A percentile compares a stretch with the other conserved stretches of the same genome.
Conservation (phyloP, 2,113 vertebrate genomes). For the Enhydra lutris region DNA sequence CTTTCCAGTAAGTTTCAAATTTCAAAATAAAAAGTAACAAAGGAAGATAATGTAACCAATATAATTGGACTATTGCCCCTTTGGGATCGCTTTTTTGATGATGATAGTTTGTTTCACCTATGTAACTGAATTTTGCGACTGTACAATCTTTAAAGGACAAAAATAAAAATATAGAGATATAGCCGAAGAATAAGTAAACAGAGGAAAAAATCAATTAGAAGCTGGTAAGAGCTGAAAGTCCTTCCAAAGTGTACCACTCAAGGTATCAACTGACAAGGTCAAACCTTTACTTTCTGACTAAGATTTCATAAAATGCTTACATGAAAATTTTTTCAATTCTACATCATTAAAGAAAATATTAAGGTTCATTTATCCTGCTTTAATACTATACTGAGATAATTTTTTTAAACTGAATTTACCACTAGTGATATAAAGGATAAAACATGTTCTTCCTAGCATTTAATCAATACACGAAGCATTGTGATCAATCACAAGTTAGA, state of each 20-base stretch:
- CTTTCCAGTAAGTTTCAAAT: conserved; percentile 25
- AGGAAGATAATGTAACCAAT: neutral
- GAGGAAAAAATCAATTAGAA: neutral
- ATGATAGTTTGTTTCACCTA: neutral
- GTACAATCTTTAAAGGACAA: conserved; percentile 14
- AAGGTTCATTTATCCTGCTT: conserved; percentile 22
- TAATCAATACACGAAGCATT: neutral
- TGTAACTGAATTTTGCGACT: neutral
- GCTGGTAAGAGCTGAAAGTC: neutral
- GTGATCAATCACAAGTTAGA: neutral
- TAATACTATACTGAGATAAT: neutral
- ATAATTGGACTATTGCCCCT: neutral
- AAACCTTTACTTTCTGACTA: neutral
- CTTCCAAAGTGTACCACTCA: neutral
- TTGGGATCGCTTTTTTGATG: neutral
- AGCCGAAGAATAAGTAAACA: conserved; percentile 8
- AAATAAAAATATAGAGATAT: neutral
- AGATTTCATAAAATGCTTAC: neutral
- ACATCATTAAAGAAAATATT: conserved; percentile 35
- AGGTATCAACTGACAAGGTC: neutral
- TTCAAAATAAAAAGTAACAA: conserved; percentile 31
- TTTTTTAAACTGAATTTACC: neutral
- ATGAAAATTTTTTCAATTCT: conserved; percentile 40
- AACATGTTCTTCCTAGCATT: neutral
- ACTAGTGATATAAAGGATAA: neutral